Base-by-base conservation (phyloP, 2,888 invertebrate species). In the Drosophila cognata region DNA sequence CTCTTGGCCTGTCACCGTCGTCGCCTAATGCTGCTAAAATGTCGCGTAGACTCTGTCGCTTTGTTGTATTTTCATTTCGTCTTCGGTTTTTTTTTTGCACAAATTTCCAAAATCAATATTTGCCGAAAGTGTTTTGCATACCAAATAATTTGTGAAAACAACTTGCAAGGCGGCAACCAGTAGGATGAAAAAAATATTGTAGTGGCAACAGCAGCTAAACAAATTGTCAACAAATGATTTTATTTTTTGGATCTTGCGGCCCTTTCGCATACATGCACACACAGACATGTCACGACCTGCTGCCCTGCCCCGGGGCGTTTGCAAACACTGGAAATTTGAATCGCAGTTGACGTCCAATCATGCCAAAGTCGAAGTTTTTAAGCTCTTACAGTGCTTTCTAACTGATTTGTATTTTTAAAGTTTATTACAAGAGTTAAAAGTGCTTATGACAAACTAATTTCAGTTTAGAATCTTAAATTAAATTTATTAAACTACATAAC, bases 91-190 rank as follows among this genome's bases (percentile, higher is more conserved):
- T 82, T 87, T 84, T 83, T 82, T 84, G 80, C 79, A 88, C 89
- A 91, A 91, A 91, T 91, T 91, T 90, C 81, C 88, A 85, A 88
- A 91, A 91, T 91, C 91, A 91, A 91, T 91, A 91, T 91, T 91
- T 91, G 88, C 86, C 88, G 90, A 91, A 90, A 91, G 91, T 91
- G 91, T 90, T 91, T 88, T 90, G 91, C 91, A 91, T 91, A 81
- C 82, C 80, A 90, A 91, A 91, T 90, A 88, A 87, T 88, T 88
- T 84, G 74, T 60, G 75, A 86, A 82, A 81, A 82, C 76, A 82
- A 86, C 82, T 86, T 84, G 82, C 71, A 81, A 80, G 74, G 58
- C 70, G 51, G 38, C 41, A 64, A 46, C 46, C 46, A n/a, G 31
- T 7, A 10, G 35, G 11, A 36, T 18, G 28, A 28, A 36, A 57